Percentiles rank a stretch among this genome's conserved stretches.
phyloP scores from a whole-genome alignment of 1,140 invertebrate species.

The Drosophila tropicalis region DNA sequence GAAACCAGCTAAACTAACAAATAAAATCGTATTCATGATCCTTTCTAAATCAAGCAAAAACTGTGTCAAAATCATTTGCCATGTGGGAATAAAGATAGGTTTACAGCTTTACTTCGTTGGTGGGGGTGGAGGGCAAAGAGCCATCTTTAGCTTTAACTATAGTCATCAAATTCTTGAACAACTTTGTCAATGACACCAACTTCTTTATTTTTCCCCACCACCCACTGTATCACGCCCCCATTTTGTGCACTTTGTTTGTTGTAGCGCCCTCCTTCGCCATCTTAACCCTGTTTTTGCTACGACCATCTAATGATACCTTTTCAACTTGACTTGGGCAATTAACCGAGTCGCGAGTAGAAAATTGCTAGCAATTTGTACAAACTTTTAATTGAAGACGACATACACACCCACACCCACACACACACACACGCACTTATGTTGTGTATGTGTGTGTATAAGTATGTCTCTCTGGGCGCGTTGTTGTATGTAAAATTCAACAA shows the following conservation, averaged over 20 bases:
- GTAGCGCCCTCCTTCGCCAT: no score
- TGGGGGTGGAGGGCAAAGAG: no score
- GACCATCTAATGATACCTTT: constrained; percentile 40
- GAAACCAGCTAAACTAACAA: no score
- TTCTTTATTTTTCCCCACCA: not conserved
- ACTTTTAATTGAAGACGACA: constrained; percentile 79
- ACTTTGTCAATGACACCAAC: constrained; percentile 17
- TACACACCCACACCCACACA: constrained; percentile 52
- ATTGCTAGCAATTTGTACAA: constrained; percentile 71
- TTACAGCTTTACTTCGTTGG: no score
- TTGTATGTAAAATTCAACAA: constrained; percentile 68
- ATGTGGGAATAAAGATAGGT: no score
- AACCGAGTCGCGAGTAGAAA: constrained; percentile 58
- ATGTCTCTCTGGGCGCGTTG: constrained; percentile 51
- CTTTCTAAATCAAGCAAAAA: no score
- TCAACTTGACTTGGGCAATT: constrained; percentile 59
- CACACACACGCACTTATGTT: constrained; percentile 32
- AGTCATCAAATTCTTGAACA: constrained; percentile 6
- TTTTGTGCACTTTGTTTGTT: not conserved
- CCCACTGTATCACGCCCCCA: not conserved
- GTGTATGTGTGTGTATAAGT: not conserved
- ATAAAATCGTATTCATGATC: no score
- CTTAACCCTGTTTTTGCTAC: not conserved
- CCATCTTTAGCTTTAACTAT: not conserved
- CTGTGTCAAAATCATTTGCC: no score